These are phyloP conservation scores for Eristalis pertinax DNA, from an alignment of 2,888 invertebrate species.

Conservation along the genomic window DNA sequence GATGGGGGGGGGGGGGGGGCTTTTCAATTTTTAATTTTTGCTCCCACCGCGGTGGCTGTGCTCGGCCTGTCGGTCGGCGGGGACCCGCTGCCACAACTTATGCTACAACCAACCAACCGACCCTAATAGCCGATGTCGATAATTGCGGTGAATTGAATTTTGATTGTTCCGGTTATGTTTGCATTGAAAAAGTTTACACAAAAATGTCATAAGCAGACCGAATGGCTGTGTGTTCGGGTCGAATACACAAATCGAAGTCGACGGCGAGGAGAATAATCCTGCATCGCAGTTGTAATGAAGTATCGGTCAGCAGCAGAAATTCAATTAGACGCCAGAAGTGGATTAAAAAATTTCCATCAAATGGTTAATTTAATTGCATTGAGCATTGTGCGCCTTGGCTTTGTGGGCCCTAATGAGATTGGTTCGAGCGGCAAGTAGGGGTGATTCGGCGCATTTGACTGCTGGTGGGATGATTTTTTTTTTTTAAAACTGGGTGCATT, in stretches of 20 bases:
- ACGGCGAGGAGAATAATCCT: conserved; percentile 15
- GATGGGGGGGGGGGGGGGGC: background rate
- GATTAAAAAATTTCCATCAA: background rate
- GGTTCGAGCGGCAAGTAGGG: background rate
- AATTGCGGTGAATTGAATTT: conserved; percentile 32
- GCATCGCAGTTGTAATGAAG: conserved; percentile 48
- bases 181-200: conserved; percentile 35
- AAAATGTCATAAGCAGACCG: conserved; percentile 57
- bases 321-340: conserved; percentile 47
- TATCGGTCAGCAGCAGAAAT: conserved; percentile 62
- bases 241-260: conserved; percentile 23
- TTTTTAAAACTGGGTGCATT: too few species aligned
- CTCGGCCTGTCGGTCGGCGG: conserved; percentile 24
- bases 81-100: background rate
- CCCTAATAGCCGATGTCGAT: conserved; percentile 24
- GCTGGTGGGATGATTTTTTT: background rate
- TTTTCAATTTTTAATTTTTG: conserved; percentile 40
- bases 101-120: background rate
- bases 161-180: conserved; percentile 45
- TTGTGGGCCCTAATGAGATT: background rate
- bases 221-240: conserved; percentile 2
- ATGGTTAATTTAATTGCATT: background rate
- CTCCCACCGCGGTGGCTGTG: conserved; percentile 7
- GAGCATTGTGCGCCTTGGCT: background rate
- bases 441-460: too few species aligned